Conservation (phyloP, 2,113 vertebrate species). For the Heterotis niloticus region DNA sequence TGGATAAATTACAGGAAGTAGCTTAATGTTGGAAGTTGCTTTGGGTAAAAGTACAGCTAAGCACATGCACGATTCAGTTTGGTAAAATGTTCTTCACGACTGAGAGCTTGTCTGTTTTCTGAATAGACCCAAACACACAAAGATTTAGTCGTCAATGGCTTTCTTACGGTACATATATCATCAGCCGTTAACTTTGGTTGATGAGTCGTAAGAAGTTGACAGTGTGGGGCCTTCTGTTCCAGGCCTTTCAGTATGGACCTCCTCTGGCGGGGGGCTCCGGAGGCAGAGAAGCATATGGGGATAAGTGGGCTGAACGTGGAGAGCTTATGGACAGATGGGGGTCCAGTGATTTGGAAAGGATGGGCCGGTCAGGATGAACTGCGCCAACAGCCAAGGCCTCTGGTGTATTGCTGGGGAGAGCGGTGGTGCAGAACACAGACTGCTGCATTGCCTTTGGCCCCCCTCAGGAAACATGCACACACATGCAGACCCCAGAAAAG, state of each 20-base stretch:
- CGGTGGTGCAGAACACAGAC: background rate
- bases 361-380: slow-evolving; percentile 7
- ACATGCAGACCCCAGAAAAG: background rate
- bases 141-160: too few species aligned
- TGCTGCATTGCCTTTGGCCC: background rate
- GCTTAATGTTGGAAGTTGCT: too few species aligned
- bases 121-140: too few species aligned
- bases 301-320: background rate
- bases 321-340: slow-evolving; percentile 7
- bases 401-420: background rate
- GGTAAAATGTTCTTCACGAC: too few species aligned
- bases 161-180: too few species aligned
- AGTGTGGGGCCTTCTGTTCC: background rate
- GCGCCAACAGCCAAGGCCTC: slow-evolving; percentile 1
- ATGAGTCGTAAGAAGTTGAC: background rate
- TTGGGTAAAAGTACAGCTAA: too few species aligned
- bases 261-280: background rate
- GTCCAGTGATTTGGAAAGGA: slow-evolving; percentile 23
- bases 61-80: too few species aligned
- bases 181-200: background rate
- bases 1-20: too few species aligned
- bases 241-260: background rate
- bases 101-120: too few species aligned
- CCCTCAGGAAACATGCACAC: background rate
- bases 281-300: background rate